These are phyloP conservation scores for Theonella swinhoei DNA, from an alignment of 37 sponge, comb jelly and placozoan genomes.

Conservation along the genomic window DNA sequence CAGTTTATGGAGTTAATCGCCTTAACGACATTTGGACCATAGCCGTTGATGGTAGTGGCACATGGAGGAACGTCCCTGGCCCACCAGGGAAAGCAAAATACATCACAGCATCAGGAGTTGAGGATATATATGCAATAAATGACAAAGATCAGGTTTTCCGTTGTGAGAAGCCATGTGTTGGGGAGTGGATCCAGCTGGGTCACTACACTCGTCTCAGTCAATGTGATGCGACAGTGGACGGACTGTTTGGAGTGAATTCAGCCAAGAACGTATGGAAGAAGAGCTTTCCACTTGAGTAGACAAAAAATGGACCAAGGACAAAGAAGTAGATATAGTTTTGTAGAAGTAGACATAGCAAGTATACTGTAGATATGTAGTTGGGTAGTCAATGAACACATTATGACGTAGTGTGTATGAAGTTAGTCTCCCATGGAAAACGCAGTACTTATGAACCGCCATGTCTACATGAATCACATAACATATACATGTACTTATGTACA, in stretches of 20 bases:
- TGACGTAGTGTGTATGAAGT: too few species aligned
- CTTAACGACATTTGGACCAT: constrained; percentile 14
- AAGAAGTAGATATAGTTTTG: too few species aligned
- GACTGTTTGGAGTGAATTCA: background rate
- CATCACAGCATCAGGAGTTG: background rate
- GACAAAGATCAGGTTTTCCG: background rate
- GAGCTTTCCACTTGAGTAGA: background rate
- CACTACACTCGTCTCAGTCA: background rate
- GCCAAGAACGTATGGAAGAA: background rate
- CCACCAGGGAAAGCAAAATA: too few species aligned
- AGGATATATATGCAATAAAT: background rate
- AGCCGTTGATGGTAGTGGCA: constrained; percentile 59
- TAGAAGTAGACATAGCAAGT: too few species aligned
- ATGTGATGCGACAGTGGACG: background rate
- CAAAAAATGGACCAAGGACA: background rate
- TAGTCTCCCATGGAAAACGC: too few species aligned
- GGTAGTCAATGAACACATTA: too few species aligned
- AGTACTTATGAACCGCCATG: too few species aligned
- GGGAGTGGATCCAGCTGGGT: background rate
- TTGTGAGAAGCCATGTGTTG: background rate
- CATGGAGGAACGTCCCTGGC: constrained; percentile 42
- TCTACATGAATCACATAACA: too few species aligned
- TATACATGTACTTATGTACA: too few species aligned
- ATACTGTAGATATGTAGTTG: too few species aligned
- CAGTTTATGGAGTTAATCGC: constrained; percentile 50